A percentile compares a stretch with the other conserved stretches of the same genome.
Evolutionary conservation across 2,797 vertebrate genomes (phyloP).

Genomic region (Helicolenus hilgendorfi): DNA sequence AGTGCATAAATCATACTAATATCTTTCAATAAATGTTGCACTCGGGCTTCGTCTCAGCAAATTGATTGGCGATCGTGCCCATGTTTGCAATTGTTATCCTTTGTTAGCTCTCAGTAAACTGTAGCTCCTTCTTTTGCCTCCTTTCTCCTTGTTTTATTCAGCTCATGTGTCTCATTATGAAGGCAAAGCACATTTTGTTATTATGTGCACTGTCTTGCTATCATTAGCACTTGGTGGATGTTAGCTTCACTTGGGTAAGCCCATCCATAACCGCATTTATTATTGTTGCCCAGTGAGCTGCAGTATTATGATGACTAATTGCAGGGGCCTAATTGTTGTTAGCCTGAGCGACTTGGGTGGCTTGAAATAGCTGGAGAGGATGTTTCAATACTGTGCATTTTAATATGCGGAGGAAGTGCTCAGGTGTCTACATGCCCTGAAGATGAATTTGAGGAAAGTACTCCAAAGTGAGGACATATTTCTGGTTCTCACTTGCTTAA

Average conservation of each 20-base stretch:
- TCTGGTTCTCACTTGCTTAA: background rate
- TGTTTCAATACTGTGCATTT: constrained; percentile 17
- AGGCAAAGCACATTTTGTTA: constrained; percentile 57
- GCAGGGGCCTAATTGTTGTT: constrained; percentile 60
- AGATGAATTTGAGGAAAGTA: background rate
- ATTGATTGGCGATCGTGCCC: constrained; percentile 31
- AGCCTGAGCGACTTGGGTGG: constrained; percentile 38
- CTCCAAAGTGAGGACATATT: background rate
- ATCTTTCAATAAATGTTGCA: constrained; percentile 49
- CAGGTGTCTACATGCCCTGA: background rate
- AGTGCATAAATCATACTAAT: constrained; percentile 68
- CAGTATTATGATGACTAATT: constrained; percentile 68
- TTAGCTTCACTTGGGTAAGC: constrained; percentile 65
- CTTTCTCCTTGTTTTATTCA: constrained; percentile 31
- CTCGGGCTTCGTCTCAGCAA: constrained; percentile 28
- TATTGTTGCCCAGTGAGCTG: constrained; percentile 58
- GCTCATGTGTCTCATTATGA: constrained; percentile 62
- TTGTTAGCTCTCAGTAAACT: constrained; percentile 16
- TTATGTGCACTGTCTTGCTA: constrained; percentile 51
- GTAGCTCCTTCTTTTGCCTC: constrained; percentile 14
- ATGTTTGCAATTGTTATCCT: constrained; percentile 32
- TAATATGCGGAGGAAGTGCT: background rate
- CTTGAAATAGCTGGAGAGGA: constrained; percentile 39
- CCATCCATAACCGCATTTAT: constrained; percentile 63
- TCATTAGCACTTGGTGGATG: constrained; percentile 67